Evolutionary conservation across 2,113 vertebrate species (phyloP).

Genomic region (Plestiodon gilberti): DNA sequence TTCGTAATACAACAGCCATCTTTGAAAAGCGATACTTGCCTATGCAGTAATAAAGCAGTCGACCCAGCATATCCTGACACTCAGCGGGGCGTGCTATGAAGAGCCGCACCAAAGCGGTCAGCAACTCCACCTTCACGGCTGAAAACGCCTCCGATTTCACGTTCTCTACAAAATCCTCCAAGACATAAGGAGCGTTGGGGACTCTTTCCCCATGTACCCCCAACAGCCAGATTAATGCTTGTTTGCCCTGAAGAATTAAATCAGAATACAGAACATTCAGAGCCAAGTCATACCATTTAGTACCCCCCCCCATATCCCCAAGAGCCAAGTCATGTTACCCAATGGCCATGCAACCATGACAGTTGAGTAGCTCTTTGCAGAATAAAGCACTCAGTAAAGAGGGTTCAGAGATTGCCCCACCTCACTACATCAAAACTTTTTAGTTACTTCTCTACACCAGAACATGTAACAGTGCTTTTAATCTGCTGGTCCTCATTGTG

Average conservation of each 20-base stretch:
- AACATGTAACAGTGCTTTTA: neutral
- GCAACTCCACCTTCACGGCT: constrained; percentile 90
- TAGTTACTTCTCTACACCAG: neutral
- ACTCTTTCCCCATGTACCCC: constrained; percentile 87
- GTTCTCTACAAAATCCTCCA: constrained; percentile 90
- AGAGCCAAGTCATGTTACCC: neutral
- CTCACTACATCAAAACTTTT: neutral
- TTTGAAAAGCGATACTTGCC: constrained; percentile 72
- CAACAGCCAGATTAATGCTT: constrained; percentile 92
- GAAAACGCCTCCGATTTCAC: constrained; percentile 83
- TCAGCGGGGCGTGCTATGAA: constrained; percentile 91
- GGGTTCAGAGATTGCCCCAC: neutral
- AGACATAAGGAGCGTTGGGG: constrained; percentile 86
- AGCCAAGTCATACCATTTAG: neutral
- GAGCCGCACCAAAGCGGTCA: constrained; percentile 86
- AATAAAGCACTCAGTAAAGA: neutral
- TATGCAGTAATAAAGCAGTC: constrained; percentile 88
- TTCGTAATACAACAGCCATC: neutral
- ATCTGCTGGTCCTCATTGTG: no score
- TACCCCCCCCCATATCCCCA: neutral
- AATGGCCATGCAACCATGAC: neutral
- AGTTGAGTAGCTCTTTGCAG: no score
- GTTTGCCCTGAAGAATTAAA: constrained; percentile 83
- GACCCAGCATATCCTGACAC: constrained; percentile 92
- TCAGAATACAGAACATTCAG: neutral